Base-by-base conservation (phyloP, 2,888 invertebrate genomes). In the Lycocerus yunnanus region DNA sequence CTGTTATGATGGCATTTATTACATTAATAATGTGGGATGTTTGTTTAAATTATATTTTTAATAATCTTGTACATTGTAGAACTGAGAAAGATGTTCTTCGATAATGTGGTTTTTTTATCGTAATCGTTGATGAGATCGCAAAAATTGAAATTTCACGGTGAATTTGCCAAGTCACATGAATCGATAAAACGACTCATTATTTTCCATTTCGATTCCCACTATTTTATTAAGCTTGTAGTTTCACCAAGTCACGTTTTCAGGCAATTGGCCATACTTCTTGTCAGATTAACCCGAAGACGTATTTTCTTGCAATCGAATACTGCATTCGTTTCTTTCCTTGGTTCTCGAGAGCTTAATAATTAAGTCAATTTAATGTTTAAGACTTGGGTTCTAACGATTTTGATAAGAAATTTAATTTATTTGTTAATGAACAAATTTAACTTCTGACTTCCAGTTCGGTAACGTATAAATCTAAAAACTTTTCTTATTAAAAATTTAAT, bases 211-310 rank as follows among this genome's bases (percentile, higher is more conserved):
- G 69, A 59, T 71, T 76, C 73, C 68, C 61, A 71, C 73, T 73
- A 74, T 74, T 74, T 70, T 70, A 72, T 77, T 77, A 77, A 72
- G 77, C 67, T 59, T 27, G 58, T 68, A 75, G 71, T 68, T 68
- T 60, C 70, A 75, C 74, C 66, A 58, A 77, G 77, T 77, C 77
- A 77, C 77, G 77, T 77, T 69, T 60, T 77, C 61, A 43, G 71
- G 72, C 77, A 77, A 77, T 77, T 75, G 77, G 77, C 74, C 68
- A 74, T 72, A 75, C 75, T 77, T 75, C 77, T 77, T 77, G 77
- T 77, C 77, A 77, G 77, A 72, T 77, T 77, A 75, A 74, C 72
- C 72, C 68, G 72, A 70, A 73, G 74, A 73, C 74, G 72, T 70
- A 74, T 74, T 71, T 77, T 71, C 75, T 59, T 68, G 68, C 74